Conservation (phyloP, 2,797 vertebrate genomes). For the Tamandua tetradactyla region DNA sequence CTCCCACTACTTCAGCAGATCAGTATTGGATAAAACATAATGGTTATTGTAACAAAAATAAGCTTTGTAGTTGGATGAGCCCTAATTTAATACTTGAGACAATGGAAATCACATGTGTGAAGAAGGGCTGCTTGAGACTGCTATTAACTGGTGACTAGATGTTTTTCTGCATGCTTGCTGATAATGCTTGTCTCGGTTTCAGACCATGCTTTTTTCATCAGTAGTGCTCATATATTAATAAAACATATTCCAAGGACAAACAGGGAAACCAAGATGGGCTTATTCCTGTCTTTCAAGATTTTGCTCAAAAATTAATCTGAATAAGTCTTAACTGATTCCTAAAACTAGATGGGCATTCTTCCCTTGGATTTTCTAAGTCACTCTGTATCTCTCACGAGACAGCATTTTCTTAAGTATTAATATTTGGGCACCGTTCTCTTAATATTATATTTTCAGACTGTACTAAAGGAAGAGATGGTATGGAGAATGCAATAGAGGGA, state of each 20-base stretch:
- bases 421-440: conserved; percentile 41
- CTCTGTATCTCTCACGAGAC: conserved; percentile 34
- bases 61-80: conserved; percentile 47
- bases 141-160: not conserved
- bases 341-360: conserved; percentile 40
- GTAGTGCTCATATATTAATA: conserved; percentile 21
- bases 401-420: conserved; percentile 47
- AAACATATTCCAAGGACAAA: conserved; percentile 26
- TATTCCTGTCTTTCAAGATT: conserved; percentile 20
- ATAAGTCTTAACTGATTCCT: conserved; percentile 13
- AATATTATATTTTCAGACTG: conserved; percentile 38
- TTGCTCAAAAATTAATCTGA: not conserved
- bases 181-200: conserved; percentile 29
- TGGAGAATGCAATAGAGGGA: not conserved
- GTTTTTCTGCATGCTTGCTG: not conserved
- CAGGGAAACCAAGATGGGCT: not conserved
- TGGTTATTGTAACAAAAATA: conserved; percentile 37
- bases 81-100: not conserved
- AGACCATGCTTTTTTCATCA: not conserved
- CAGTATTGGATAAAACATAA: conserved; percentile 32
- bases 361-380: conserved; percentile 38
- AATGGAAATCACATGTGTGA: not conserved
- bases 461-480: not conserved
- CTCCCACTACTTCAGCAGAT: not conserved
- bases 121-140: not conserved